phyloP scores from a whole-genome alignment of 2,888 invertebrate species.

The Psylliodes chrysocephalus region DNA sequence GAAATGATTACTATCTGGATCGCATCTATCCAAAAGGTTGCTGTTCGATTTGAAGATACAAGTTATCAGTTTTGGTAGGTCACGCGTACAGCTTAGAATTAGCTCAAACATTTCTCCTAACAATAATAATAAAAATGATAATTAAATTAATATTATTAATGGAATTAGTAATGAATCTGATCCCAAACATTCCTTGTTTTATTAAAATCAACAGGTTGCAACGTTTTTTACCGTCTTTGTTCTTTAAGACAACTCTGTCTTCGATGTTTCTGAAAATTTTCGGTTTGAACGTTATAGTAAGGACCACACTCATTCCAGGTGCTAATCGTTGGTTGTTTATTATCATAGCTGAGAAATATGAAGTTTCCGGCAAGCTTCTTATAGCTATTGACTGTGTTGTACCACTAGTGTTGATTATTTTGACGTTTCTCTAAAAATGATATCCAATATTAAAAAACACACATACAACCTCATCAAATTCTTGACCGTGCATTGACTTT shows the following conservation, averaged over 20 bases:
- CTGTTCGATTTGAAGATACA: conserved; percentile 49
- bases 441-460: too few species aligned
- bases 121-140: too few species aligned
- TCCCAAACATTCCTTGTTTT: too few species aligned
- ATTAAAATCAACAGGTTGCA: too few species aligned
- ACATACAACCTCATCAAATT: too few species aligned
- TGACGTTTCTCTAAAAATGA: conserved; percentile 45
- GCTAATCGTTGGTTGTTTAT: conserved; percentile 54
- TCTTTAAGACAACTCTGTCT: conserved; percentile 57
- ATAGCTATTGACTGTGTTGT: conserved; percentile 55
- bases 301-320: conserved; percentile 61
- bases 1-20: conserved; percentile 39
- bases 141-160: too few species aligned
- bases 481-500: too few species aligned
- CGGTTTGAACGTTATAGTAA: conserved; percentile 58
- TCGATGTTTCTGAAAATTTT: conserved; percentile 55
- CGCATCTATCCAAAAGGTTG: conserved; percentile 21
- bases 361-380: conserved; percentile 49
- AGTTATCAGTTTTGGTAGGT: conserved; percentile 60
- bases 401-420: conserved; percentile 55
- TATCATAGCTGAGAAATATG: conserved; percentile 54
- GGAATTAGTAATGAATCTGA: too few species aligned
- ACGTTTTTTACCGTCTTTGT: conserved; percentile 43
- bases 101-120: conserved; percentile 43
- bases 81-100: conserved; percentile 57